Evolutionary conservation across 2,888 invertebrate genomes (phyloP), one percentile per base, ranked within the genome.

Genomic region (Philhelius pedissequus): DNA sequence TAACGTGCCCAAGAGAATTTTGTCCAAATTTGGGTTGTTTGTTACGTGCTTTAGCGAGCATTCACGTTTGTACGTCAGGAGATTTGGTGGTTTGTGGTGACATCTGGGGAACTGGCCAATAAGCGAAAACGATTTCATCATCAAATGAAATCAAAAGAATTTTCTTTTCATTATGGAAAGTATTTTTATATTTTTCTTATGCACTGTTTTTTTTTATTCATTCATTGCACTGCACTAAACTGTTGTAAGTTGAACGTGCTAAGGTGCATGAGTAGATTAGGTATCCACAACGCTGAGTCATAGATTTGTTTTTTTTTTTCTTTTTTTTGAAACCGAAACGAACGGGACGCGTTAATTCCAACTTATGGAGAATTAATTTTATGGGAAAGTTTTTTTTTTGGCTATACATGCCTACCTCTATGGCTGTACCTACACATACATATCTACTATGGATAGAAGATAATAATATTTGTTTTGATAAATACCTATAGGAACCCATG

Each of bases 121-220:
- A 82, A 78, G 70, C 79, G 83, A 83, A 83, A 79, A 79, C 70
- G 38, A 79, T 84, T 84, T 84, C 83, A 84, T 84, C 79, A 79
- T 84, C 66, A 64, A 64, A 54, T 75, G 74, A 75, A 84, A 75
- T 75, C 45, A 56, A 79, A 70, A 58, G 52, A 64, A 75, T 84
- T 84, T 84, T 84, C 74, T 84, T 84, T 84, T 84, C 83, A 75
- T 54, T 84, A 66, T 79, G 75, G 82, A 84, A 84, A 79, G 83
- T 84, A 75, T 52, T 48, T 84, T 75, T 58, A 35, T 74, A 35
- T 69, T 56, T 83, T 78, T 20, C 25, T 70, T 74, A 40, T 64
- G 35, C 50, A 32, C 8, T 4, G 9, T 38, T 50, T 50, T 60
- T 22, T 20, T 22, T 50, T 50, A 50, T 22, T 20, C n/a, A 11